A percentile compares a stretch with the other conserved stretches of the same genome.
Evolutionary conservation across 2,888 invertebrate genomes (phyloP).

Genomic region (Spisula subtruncata): DNA sequence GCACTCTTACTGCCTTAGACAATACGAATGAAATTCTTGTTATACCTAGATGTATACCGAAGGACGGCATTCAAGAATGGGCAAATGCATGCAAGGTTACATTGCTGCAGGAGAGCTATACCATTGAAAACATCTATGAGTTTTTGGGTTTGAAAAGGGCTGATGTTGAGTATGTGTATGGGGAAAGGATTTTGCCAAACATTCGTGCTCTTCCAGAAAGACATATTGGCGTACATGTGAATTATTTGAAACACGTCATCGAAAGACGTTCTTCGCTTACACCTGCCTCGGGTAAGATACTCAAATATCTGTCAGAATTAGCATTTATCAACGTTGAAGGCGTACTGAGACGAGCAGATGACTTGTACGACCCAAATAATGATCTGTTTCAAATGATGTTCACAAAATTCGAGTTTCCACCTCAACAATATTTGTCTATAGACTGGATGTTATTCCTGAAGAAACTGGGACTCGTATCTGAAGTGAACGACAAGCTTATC

Average conservation of each 20-base stretch:
- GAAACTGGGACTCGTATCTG: conserved; percentile 53
- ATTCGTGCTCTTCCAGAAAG: neutral
- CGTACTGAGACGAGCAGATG: conserved; percentile 35
- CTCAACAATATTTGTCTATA: neutral
- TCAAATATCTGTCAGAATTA: conserved; percentile 14
- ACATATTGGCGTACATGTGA: conserved; percentile 21
- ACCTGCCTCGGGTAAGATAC: neutral
- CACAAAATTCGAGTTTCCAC: conserved; percentile 42
- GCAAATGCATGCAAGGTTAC: conserved; percentile 38
- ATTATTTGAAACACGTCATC: neutral
- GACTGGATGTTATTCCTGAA: conserved; percentile 61
- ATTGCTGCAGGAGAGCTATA: conserved; percentile 44
- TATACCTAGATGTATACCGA: conserved; percentile 59
- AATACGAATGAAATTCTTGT: conserved; percentile 33
- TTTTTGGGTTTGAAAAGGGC: neutral
- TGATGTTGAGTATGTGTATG: conserved; percentile 25
- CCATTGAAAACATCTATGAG: neutral
- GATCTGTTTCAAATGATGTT: conserved; percentile 46
- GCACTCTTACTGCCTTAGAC: conserved; percentile 5
- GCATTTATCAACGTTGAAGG: conserved; percentile 33
- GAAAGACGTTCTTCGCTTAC: neutral
- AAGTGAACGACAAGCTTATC: conserved; percentile 53
- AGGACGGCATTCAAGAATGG: conserved; percentile 59
- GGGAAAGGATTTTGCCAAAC: conserved; percentile 34
- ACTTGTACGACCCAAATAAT: conserved; percentile 36